Evolutionary conservation across 2,797 vertebrate genomes (phyloP).

Genomic region (Alca torda): DNA sequence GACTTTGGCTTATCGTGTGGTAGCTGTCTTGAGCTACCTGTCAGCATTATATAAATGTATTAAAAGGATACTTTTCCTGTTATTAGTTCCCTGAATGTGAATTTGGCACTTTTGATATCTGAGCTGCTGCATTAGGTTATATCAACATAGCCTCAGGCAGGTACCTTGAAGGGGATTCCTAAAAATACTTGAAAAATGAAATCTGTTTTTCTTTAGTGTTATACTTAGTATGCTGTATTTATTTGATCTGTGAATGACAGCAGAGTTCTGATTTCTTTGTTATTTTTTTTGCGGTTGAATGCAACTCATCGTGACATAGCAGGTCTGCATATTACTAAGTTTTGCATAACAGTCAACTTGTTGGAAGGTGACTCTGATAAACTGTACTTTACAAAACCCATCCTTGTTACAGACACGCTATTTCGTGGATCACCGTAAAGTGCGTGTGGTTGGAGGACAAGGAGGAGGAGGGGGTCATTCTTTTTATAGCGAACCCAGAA

Average conservation of each 20-base stretch:
- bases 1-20: not conserved
- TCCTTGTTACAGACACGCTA: constrained; percentile 80
- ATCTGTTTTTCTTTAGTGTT: not conserved
- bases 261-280: not conserved
- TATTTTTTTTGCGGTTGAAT: not conserved
- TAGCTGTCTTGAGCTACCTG: not conserved
- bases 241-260: not conserved
- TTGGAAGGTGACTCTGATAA: not conserved
- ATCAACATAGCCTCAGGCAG: not conserved
- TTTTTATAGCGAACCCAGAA: constrained; percentile 94
- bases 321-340: not conserved
- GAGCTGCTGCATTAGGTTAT: not conserved
- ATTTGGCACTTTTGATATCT: not conserved
- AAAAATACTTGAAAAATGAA: not conserved
- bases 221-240: not conserved
- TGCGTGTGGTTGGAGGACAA: constrained; percentile 83
- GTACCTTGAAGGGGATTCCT: not conserved
- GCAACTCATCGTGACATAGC: not conserved
- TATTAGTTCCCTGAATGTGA: not conserved
- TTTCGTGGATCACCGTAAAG: constrained; percentile 88
- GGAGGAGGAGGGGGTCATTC: constrained; percentile 85
- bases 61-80: not conserved
- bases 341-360: not conserved
- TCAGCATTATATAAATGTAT: not conserved
- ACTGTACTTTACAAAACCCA: not conserved